Evolutionary conservation across 2,797 vertebrate genomes (phyloP), one percentile per base, ranked within the genome.

Genomic region (Octomys mimax): DNA sequence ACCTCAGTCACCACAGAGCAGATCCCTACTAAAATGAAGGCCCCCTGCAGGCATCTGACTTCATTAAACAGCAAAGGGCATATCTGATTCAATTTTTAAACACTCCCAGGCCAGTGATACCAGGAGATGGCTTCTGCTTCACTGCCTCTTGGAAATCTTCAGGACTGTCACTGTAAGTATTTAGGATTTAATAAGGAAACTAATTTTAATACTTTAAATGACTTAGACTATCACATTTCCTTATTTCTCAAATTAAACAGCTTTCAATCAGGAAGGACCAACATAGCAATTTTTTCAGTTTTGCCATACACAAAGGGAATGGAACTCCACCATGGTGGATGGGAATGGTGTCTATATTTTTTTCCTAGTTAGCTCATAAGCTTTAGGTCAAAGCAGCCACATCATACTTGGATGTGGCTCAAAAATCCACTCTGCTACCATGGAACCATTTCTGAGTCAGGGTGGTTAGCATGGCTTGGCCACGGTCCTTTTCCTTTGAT

Each of bases 151-250:
- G 62, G 86, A 81, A 62, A 91, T 82, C 89, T 61, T 39, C 70
- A 73, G 78, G 71, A 89, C 13, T 68, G 68, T 52, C 61, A 46
- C 70, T 85, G 31, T 46, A 94, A 89, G 83, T 73, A 93, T 81
- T 94, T 86, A 70, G 87, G 88, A 95, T 91, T 92, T 96, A 96
- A 95, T 92, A 93, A 70, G 79, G 52, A 96, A 94, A 82, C 73
- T 87, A 92, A 97, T 95, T 95, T 96, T 62, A 90, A 95, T 88
- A 86, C 91, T 90, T 68, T 87, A 96, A 95, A 95, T 94, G 79
- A 95, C 85, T 95, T 71, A 88, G 70, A 91, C 77, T 8, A 39
- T 64, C 73, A 77, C 33, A 85, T 81, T 94, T 86, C 77, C 79
- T 89, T 75, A 66, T 85, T 96, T 94, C 87, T 92, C 91, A 89